Evolutionary conservation across 2,113 vertebrate species (phyloP), one percentile per base, ranked within the genome.

Genomic region (Siniperca chuatsi): DNA sequence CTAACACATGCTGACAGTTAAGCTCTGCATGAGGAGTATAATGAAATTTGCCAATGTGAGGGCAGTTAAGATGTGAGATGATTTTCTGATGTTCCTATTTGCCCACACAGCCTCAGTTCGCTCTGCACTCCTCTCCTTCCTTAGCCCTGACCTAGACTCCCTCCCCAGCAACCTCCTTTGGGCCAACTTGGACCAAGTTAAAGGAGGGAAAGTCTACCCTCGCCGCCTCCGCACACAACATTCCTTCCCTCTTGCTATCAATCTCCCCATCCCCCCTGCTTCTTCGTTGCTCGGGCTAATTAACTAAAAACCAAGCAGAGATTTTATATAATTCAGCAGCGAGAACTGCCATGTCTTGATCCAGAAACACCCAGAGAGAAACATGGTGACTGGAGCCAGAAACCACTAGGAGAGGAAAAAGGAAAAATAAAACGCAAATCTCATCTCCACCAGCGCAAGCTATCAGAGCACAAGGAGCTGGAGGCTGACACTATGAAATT

Each of bases 131-230:
- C 25, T 79, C 72, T 81, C 69, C 82, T 67, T 86, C 75, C 78
- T 57, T 48, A 76, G 75, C 79, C 75, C 87, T 93, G 92, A 87
- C 91, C 89, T 71, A 84, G 75, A 74, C 67, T 77, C 72, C 80
- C 85, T 79, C 83, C 87, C 76, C 82, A 84, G 55, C 75, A 82
- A 80, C 57, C 83, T 93, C 89, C 82, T 93, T 79, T 92, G 87
- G 90, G 93, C 89, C 90, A 94, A 95, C 75, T 92, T 95, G 95
- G 95, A 95, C 87, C 80, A 75, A 93, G 92, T 94, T 95, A 92
- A 95, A 94, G 93, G 91, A 85, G 74, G 73, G 62, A 85, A 61
- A 88, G 90, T 89, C 87, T 80, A 91, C 80, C 81, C 85, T 91
- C 18, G 25, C 72, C 29, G 42, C 82, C 72, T 85, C 75, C 46